Evolutionary conservation across 1,140 invertebrate genomes (phyloP).

Genomic region (Megalonaias nervosa): DNA sequence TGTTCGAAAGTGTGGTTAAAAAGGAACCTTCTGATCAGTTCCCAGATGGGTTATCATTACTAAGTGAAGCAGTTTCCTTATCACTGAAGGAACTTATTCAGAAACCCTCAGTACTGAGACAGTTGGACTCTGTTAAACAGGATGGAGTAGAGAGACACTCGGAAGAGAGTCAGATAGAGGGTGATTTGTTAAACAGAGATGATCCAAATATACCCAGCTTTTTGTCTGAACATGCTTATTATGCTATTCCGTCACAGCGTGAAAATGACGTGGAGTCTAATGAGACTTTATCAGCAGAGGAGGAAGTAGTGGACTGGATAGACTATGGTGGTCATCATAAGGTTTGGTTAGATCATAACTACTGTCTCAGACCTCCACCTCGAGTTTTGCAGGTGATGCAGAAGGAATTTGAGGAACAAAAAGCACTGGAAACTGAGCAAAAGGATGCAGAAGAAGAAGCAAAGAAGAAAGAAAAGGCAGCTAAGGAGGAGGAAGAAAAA

Average conservation of each 20-base stretch:
- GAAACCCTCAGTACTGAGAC: background rate
- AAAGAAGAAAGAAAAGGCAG: slow-evolving; percentile 10
- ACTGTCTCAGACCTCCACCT: slow-evolving; percentile 60
- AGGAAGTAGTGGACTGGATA: slow-evolving; percentile 41
- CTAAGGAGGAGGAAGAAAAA: slow-evolving; percentile 43
- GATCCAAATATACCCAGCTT: slow-evolving; percentile 46
- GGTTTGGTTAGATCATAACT: slow-evolving; percentile 67
- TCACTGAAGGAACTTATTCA: slow-evolving; percentile 26
- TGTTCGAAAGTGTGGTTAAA: slow-evolving; percentile 21
- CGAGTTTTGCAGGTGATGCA: slow-evolving; percentile 30
- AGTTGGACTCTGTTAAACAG: background rate
- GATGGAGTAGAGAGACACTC: background rate
- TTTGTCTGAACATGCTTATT: slow-evolving; percentile 65
- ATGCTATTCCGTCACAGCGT: slow-evolving; percentile 33
- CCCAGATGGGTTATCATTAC: slow-evolving; percentile 27
- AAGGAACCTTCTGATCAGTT: background rate
- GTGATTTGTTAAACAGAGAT: background rate
- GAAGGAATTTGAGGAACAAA: slow-evolving; percentile 30
- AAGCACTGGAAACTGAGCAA: slow-evolving; percentile 24
- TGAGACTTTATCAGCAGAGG: slow-evolving; percentile 58
- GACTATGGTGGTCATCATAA: slow-evolving; percentile 34
- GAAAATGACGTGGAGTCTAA: slow-evolving; percentile 48
- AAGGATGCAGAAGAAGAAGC: slow-evolving; percentile 23
- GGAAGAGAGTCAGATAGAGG: background rate
- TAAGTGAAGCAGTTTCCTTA: slow-evolving; percentile 31